Evolutionary conservation across 2,888 invertebrate species (phyloP).

Genomic region (Chirona hameri): DNA sequence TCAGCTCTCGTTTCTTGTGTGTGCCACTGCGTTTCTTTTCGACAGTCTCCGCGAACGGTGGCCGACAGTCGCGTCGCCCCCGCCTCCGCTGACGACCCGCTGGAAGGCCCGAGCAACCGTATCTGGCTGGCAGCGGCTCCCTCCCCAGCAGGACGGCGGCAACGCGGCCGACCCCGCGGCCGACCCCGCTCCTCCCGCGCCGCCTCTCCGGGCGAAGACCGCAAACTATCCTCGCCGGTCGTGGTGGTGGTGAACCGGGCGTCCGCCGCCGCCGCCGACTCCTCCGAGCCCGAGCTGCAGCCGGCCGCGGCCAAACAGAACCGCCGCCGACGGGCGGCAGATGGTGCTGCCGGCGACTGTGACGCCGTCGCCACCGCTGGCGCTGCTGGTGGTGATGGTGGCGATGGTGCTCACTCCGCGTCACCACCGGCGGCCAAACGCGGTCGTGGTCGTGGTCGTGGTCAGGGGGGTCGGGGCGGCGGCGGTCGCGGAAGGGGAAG

Average conservation of each 20-base stretch:
- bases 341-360: not conserved
- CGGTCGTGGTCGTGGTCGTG: not conserved
- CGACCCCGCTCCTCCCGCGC: not conserved
- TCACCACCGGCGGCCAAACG: not conserved
- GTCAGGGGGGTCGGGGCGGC: not conserved
- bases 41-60: not conserved
- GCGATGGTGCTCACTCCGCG: not conserved
- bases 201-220: not conserved
- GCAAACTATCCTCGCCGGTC: not conserved
- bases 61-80: not conserved
- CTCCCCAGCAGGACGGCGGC: not conserved
- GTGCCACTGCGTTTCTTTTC: not conserved
- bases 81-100: not conserved
- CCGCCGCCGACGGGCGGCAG: not conserved
- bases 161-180: not conserved
- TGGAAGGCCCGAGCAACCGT: not conserved
- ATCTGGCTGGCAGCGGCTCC: not conserved
- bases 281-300: too few relatives aligned
- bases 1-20: not conserved
- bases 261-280: not conserved
- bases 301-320: not conserved
- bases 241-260: not conserved
- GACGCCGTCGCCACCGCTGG: not conserved
- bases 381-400: not conserved
- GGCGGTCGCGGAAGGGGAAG: not conserved